Base-by-base conservation (phyloP, 2,797 vertebrate species). In the Eulemur coronatus region DNA sequence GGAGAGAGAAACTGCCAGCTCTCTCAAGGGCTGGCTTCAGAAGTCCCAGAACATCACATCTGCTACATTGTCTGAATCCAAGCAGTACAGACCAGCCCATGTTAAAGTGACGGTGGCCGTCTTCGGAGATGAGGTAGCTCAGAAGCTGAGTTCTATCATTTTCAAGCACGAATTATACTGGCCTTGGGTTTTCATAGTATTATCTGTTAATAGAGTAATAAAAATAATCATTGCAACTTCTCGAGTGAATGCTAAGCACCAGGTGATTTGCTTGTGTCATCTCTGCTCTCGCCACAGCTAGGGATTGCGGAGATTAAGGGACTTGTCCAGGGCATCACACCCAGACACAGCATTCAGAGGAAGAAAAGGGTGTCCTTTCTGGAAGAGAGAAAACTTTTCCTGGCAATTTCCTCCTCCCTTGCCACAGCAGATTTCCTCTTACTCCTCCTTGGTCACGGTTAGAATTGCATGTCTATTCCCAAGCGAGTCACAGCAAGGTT, bases 81-180 rank as follows among this genome's bases (percentile, higher is more conserved):
- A 75, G 59, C 28, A 15, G 55, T 41, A 0, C 33, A 61, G 59
- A 24, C 41, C 52, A 24, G 48, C 26, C 55, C 20, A 4, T 33
- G 1, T 48, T 63, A 41, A 7, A 43, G 0, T 48, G 46, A 8
- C 0, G 1, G 18, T 0, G 5, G 38, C 43, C n/a, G 0, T 46
- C 80, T 75, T 17, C 35, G 79, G 65, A 70, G 75, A 63, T 0
- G 0, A 86, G 26, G 14, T 10, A 41, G 57, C 30, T 18, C 18
- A 38, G 59, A 73, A 43, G 80, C 59, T 78, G 46, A 35, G 50
- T 50, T 79, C 15, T 41, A 63, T 35, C 30, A 20, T 52, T 75
- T 81, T 52, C 24, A 61, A 61, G 72, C 7, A 61, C 41, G 14
- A 85, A 73, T 80, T 63, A 63, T 3, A 52, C 57, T 13, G 67